A percentile compares a stretch with the other conserved stretches of the same genome.
Conservation (phyloP, 2,797 vertebrate species). For the Gouania willdenowi region DNA sequence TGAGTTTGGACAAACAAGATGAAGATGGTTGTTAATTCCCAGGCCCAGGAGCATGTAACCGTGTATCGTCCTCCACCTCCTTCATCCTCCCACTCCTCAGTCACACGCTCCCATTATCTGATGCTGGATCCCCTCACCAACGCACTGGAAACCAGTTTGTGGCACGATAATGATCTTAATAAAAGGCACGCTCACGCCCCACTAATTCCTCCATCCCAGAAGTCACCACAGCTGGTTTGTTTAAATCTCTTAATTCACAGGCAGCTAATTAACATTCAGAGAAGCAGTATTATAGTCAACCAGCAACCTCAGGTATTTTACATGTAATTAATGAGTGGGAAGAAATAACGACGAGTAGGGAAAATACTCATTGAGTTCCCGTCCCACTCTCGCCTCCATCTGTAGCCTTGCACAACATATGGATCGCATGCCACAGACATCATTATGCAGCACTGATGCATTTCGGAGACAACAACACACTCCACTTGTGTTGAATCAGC, state of each 20-base stretch:
- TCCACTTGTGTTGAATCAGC: constrained; percentile 55
- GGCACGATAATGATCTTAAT: constrained; percentile 79
- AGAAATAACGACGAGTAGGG: constrained; percentile 31
- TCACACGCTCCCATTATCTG: constrained; percentile 33
- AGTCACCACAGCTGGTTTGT: constrained; percentile 76
- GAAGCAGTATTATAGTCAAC: constrained; percentile 61
- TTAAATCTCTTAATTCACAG: constrained; percentile 77
- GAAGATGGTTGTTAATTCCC: constrained; percentile 75
- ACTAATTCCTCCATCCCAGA: constrained; percentile 76
- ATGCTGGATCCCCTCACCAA: constrained; percentile 61
- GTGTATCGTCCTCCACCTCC: constrained; percentile 1
- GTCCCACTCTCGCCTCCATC: constrained; percentile 25
- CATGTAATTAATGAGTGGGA: constrained; percentile 66
- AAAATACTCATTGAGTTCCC: constrained; percentile 49
- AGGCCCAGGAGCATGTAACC: constrained; percentile 36
- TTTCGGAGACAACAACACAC: constrained; percentile 54
- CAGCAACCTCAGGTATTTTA: constrained; percentile 70
- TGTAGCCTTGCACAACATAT: constrained; percentile 27
- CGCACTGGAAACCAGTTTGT: constrained; percentile 67
- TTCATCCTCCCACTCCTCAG: constrained; percentile 25
- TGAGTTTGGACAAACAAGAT: constrained; percentile 74
- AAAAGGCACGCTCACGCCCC: constrained; percentile 73
- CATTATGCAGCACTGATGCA: constrained; percentile 49
- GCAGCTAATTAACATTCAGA: constrained; percentile 77
- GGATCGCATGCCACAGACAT: constrained; percentile 27